Percentiles rank a stretch among this genome's conserved stretches.
Evolutionary conservation across 2,888 invertebrate genomes (phyloP).

Genomic region (Phengaris arion): DNA sequence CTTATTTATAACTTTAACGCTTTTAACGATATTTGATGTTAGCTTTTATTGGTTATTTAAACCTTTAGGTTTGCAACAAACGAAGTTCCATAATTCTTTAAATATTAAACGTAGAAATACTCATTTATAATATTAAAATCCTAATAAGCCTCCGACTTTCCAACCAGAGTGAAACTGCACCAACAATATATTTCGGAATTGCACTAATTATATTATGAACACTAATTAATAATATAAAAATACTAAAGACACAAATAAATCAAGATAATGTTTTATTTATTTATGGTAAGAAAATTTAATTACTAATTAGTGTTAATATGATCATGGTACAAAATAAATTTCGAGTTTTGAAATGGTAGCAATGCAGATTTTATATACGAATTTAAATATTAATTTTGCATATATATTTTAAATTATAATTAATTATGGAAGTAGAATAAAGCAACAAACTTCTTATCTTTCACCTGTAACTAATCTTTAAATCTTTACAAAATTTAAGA

Average conservation of each 20-base stretch:
- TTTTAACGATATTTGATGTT: too few species aligned
- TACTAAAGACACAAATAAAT: constrained; percentile 2
- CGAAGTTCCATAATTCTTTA: too few species aligned
- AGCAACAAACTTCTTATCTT: neutral
- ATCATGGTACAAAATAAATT: neutral
- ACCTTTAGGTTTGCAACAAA: too few species aligned
- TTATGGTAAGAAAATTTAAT: neutral
- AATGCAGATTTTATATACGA: neutral
- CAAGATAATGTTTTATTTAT: constrained; percentile 13
- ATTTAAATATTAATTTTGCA: neutral
- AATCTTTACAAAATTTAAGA: too few species aligned
- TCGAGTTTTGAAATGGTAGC: neutral
- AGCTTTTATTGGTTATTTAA: too few species aligned
- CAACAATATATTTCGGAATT: neutral
- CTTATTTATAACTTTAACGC: too few species aligned
- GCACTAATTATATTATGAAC: neutral
- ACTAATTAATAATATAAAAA: constrained; percentile 2
- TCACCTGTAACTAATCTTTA: neutral
- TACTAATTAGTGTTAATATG: too few species aligned
- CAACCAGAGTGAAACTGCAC: neutral
- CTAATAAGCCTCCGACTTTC: neutral
- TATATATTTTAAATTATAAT: neutral
- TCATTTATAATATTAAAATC: neutral
- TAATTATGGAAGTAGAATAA: neutral
- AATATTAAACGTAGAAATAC: neutral